Evolutionary conservation across 2,797 vertebrate species (phyloP).

Genomic region (Amazona finschi): DNA sequence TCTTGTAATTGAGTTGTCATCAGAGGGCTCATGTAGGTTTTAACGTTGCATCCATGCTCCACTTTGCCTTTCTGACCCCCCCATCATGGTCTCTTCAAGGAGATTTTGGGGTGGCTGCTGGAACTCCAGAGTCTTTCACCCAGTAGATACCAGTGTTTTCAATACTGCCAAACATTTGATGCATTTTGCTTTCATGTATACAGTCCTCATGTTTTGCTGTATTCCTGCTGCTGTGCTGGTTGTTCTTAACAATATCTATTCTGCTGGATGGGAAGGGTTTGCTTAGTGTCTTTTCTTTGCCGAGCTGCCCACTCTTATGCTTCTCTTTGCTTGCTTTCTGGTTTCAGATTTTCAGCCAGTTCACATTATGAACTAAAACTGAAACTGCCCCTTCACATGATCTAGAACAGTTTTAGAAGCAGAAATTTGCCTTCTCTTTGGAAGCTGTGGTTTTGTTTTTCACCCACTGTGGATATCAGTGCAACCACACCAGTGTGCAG

Average conservation of each 20-base stretch:
- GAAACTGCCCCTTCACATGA: background rate
- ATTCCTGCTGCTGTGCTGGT: background rate
- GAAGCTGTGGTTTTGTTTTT: background rate
- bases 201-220: background rate
- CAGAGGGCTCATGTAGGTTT: rapidly evolving
- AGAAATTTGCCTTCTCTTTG: background rate
- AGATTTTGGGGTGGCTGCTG: background rate
- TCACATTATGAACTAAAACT: background rate
- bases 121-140: background rate
- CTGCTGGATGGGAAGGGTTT: background rate
- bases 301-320: background rate
- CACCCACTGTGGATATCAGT: rapidly evolving
- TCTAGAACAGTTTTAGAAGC: background rate
- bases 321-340: background rate
- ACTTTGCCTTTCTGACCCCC: background rate
- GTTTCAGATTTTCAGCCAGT: background rate
- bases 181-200: background rate
- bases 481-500: background rate
- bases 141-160: background rate
- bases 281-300: background rate
- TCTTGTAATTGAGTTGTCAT: background rate
- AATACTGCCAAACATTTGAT: background rate
- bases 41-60: background rate
- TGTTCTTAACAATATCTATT: background rate
- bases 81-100: background rate